Base-by-base conservation (phyloP, 2,113 vertebrate species). In the Pseudorectes ferrugineus region DNA sequence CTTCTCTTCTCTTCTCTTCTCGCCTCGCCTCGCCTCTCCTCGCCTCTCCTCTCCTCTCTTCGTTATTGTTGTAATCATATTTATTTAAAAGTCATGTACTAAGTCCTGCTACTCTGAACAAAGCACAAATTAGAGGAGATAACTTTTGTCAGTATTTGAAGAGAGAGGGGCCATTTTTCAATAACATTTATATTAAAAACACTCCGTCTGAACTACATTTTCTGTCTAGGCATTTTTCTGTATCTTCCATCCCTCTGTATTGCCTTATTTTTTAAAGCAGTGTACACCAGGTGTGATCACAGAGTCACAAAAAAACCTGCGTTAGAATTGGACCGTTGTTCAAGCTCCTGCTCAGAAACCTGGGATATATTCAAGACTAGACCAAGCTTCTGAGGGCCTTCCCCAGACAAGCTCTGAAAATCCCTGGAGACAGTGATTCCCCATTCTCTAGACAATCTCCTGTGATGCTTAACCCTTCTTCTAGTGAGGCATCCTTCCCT, bases 171-270 rank as follows among this genome's bases (percentile, higher is more conserved):
- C 0, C 3, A 63, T 68, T 93, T 80, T 72, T 14, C 14, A 63
- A 13, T 29, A 70, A 46, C 12, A 36, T 66, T 46, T 58, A 15
- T 10, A 29, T 48, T 66, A 46, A 58, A 76, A 86, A 7, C 7
- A 36, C 18, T 86, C 20, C 9, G 4, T 67, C 25, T 42, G 24
- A 58, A 65, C 14, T 36, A 70, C 6, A 26, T 61, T 75, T 72
- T 66, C 7, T 86, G 12, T 67, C 20, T 19, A n/a, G 7, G 10
- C n/a, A 1, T 36, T 86, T 43, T 93, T 66, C 15, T 54, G 2
- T 52, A 24, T 38, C 6, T 46, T 52, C 6, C 61, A 48, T 72
- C 4, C 7, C 10, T 67, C 4, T 6, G 3, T 1, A 3, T 4
- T n/a, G 5, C 6, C 4, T 42, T 76, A 33, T 46, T 58, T 74